A percentile compares a stretch with the other conserved stretches of the same genome.
Conservation (phyloP, 2,888 invertebrate species). For the Tipula helvola region DNA sequence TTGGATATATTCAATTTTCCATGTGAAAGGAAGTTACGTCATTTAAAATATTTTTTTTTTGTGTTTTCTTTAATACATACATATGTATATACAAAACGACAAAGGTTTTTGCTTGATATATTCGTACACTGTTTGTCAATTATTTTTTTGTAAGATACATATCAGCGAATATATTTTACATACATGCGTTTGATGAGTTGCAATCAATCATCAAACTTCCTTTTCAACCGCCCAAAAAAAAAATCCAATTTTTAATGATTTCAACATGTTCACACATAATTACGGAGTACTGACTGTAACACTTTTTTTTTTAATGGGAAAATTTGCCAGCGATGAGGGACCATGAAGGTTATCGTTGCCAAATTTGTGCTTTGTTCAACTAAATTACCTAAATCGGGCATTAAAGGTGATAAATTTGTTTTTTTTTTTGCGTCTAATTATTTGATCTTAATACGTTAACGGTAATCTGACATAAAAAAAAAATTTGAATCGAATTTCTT, state of each 20-base stretch:
- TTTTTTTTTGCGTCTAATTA: neutral
- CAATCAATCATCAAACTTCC: neutral
- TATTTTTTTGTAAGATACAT: neutral
- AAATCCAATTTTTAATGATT: neutral
- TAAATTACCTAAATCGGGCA: neutral
- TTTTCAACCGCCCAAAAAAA: neutral
- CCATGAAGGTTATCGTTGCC: neutral
- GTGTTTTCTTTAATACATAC: too few relatives aligned
- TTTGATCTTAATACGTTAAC: neutral
- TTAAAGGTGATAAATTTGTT: neutral
- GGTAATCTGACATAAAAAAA: neutral
- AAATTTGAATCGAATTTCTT: neutral
- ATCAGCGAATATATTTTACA: neutral
- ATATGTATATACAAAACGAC: neutral
- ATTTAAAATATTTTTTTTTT: neutral
- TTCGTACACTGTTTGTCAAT: neutral
- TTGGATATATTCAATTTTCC: neutral
- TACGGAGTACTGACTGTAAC: neutral
- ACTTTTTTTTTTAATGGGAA: neutral
- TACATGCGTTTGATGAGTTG: neutral
- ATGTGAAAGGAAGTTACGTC: conserved; percentile 4
- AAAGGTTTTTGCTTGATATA: neutral
- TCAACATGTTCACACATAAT: neutral
- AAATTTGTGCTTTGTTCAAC: neutral
- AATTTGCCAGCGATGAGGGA: neutral